These are phyloP conservation scores for Ranitomeya variabilis DNA, from an alignment of 2,113 vertebrate species.

Conservation along the genomic window DNA sequence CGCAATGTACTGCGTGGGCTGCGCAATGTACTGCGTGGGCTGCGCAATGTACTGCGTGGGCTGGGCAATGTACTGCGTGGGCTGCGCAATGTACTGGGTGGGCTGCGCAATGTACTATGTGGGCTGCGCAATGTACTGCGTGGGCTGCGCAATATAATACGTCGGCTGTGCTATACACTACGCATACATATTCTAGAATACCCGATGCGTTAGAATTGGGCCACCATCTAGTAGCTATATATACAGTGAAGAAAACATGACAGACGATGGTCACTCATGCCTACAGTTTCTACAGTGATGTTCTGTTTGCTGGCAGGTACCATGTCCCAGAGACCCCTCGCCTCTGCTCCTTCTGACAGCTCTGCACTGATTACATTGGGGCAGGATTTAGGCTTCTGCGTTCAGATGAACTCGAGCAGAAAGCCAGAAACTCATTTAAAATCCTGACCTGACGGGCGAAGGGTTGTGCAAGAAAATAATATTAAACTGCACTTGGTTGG, in stretches of 20 bases:
- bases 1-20: too few species aligned
- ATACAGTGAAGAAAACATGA: neutral
- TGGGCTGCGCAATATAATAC: too few species aligned
- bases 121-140: too few species aligned
- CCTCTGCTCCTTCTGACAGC: neutral
- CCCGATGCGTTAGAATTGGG: too few species aligned
- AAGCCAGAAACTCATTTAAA: constrained; percentile 56
- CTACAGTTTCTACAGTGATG: constrained; percentile 1
- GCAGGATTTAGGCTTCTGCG: neutral
- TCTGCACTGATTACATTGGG: neutral
- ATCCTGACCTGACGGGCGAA: constrained; percentile 45
- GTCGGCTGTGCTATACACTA: too few species aligned
- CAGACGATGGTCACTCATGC: neutral
- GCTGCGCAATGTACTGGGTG: too few species aligned
- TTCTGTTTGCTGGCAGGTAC: neutral
- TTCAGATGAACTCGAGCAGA: constrained; percentile 21
- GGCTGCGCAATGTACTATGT: too few species aligned
- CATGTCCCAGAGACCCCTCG: neutral
- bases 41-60: too few species aligned
- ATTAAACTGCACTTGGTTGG: constrained; percentile 54
- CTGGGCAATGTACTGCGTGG: too few species aligned
- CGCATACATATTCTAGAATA: too few species aligned
- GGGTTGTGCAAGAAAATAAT: constrained; percentile 52
- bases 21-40: too few species aligned
- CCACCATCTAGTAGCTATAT: too few species aligned